phyloP scores from a whole-genome alignment of 2,797 vertebrate genomes.

The Falco cherrug region DNA sequence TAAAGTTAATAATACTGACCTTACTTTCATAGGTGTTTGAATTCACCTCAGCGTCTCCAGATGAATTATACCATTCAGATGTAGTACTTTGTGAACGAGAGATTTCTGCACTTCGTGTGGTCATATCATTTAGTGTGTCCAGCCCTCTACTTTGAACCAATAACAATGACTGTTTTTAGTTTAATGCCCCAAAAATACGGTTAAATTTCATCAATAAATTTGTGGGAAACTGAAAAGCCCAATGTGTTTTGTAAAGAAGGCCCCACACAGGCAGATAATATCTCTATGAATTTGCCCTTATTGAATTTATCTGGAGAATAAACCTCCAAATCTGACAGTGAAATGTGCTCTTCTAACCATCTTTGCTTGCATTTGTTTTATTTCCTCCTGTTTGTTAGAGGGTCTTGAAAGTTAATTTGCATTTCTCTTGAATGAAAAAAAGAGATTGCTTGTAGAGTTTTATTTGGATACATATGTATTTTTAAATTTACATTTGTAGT shows the following conservation, averaged over 20 bases:
- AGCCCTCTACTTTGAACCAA: neutral
- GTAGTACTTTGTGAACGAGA: neutral
- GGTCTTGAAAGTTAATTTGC: neutral
- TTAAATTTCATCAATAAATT: rapidly evolving
- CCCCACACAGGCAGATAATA: neutral
- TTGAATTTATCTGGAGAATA: neutral
- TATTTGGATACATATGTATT: neutral
- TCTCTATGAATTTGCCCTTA: neutral
- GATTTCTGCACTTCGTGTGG: neutral
- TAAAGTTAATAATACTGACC: neutral
- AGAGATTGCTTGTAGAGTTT: neutral
- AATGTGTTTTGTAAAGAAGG: neutral
- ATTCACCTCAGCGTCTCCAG: neutral
- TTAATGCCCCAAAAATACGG: neutral
- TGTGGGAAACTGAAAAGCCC: neutral
- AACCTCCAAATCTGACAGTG: neutral
- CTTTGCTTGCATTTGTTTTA: neutral
- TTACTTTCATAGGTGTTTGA: neutral
- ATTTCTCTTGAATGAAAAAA: neutral
- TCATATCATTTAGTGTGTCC: neutral
- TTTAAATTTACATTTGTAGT: neutral
- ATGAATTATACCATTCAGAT: neutral
- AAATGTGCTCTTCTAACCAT: neutral
- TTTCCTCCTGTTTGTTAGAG: neutral
- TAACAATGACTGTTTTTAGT: neutral